Percentiles rank a stretch among this genome's conserved stretches.
Evolutionary conservation across 2,113 vertebrate genomes (phyloP).

Genomic region (Pachypanchax playfairii): DNA sequence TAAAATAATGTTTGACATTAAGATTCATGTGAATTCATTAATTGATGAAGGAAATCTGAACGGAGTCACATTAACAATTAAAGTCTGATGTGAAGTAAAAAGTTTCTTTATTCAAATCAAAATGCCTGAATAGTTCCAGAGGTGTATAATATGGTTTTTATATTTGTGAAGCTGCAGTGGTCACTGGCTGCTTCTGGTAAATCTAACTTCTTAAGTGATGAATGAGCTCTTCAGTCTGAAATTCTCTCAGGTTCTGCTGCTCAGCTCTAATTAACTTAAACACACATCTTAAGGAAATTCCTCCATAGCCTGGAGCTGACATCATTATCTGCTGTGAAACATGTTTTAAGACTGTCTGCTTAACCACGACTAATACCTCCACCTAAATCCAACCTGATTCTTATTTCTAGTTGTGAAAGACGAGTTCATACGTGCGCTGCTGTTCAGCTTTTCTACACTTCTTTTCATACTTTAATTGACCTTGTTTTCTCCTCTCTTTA

Average conservation of each 20-base stretch:
- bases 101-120: too few species aligned
- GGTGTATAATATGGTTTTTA: too few species aligned
- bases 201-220: neutral
- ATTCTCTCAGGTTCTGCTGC: neutral
- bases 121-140: too few species aligned
- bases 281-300: constrained; percentile 1
- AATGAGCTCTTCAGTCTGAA: neutral
- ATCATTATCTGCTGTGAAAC: constrained; percentile 20
- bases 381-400: neutral
- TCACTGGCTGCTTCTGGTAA: neutral
- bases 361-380: neutral
- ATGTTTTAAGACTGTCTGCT: neutral
- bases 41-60: too few species aligned
- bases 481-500: too few species aligned
- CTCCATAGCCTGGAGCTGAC: constrained; percentile 11
- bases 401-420: accelerated
- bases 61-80: too few species aligned
- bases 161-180: too few species aligned
- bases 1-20: too few species aligned
- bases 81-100: too few species aligned
- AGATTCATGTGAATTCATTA: too few species aligned
- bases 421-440: neutral
- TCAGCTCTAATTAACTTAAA: constrained; percentile 22
- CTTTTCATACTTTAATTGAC: too few species aligned
- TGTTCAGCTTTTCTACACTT: neutral